phyloP scores from a whole-genome alignment of 2,113 vertebrate genomes.

The Myotis davidii region DNA sequence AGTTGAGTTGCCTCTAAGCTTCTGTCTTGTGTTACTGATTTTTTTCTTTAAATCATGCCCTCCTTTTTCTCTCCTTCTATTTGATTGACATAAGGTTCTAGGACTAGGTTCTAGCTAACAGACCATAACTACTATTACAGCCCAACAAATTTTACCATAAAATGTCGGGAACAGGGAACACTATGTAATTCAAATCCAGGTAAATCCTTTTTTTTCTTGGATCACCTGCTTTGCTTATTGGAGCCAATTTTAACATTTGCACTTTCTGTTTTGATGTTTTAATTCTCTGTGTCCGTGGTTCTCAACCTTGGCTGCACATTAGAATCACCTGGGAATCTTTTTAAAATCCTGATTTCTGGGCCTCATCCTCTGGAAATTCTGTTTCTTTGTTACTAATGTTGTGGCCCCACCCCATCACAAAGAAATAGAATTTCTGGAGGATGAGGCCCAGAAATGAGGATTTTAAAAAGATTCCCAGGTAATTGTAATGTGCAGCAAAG shows the following conservation, averaged over 20 bases:
- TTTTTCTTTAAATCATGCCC: slow-evolving; percentile 17
- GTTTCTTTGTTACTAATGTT: no score
- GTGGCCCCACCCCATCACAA: no score
- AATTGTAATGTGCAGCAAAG: no score
- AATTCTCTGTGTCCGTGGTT: not conserved
- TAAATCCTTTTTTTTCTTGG: not conserved
- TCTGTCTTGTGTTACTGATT: slow-evolving; percentile 60
- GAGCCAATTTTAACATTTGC: slow-evolving; percentile 50
- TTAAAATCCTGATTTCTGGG: no score
- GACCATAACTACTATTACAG: not conserved
- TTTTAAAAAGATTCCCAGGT: no score
- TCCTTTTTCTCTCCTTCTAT: slow-evolving; percentile 16
- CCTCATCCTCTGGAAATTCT: no score
- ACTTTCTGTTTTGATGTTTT: slow-evolving; percentile 60
- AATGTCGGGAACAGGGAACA: not conserved
- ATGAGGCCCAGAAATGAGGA: no score
- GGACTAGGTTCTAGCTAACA: not conserved
- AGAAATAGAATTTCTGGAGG: no score
- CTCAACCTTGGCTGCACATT: no score
- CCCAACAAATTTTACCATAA: not conserved
- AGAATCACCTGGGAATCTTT: no score
- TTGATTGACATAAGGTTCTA: not conserved
- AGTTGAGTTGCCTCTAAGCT: slow-evolving; percentile 54
- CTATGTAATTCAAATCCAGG: not conserved
- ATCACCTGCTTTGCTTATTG: slow-evolving; percentile 41